Evolutionary conservation across 2,888 invertebrate species (phyloP), one percentile per base, ranked within the genome.

Genomic region (Didymodactylos carnosus): DNA sequence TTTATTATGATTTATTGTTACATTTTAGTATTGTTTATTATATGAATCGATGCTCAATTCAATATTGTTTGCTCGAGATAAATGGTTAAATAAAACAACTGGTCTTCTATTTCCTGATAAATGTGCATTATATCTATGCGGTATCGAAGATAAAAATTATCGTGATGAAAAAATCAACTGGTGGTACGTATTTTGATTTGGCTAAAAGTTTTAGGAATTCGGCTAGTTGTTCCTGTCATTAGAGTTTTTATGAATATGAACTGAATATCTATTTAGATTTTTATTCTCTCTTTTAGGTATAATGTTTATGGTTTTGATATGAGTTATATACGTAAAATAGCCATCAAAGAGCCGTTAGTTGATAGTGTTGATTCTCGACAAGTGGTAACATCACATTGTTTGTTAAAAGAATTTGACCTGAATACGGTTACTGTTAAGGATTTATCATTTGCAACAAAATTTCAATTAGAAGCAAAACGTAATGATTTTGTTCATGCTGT

Each of bases 141-240:
- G 85, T 69, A 87, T 87, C 77, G 87, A 87, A 84, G 98, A 99
- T 84, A 88, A 97, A 27, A 97, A 98, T 85, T 99, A 99, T 86
- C 99, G 98, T 84, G 97, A 98, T 81, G 97, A 98, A 84, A 99
- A 99, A 85, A 98, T 99, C 79, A 95, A 98, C 85, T 99, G 97
- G 72, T 72, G 72, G 75, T 62, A 62, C 29, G 62, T 10, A 35
- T n/a, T n/a, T n/a, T 40, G 27, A 16, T 19, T 13, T 16, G 16
- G n/a, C 3, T 4, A 69, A 23, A 49, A 5, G n/a, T 8, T 5
- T 23, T 2, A 23, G 10, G 49, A 10, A 11, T 49, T 49, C 14
- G 49, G 49, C 3, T 3, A 77, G 80, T 79, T 19, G 7, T 27
- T 11, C n/a, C 7, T 40, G 11, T 27, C 8, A 71, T 29, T 11